Base-by-base conservation (phyloP, 2,797 vertebrate species). In the Xenops minutus region DNA sequence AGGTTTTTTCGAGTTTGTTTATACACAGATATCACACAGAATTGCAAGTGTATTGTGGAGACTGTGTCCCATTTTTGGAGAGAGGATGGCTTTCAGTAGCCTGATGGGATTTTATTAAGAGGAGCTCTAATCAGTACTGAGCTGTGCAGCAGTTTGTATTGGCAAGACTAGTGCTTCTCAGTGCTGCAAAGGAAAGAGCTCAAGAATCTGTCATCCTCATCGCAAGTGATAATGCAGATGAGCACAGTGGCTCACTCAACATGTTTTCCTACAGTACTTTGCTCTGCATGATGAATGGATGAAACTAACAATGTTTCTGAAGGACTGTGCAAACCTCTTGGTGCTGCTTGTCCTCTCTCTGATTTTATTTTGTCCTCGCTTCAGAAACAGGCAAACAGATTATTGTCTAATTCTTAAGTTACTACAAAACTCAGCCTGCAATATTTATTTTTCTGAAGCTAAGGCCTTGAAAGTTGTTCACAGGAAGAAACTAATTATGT, bases 151-250 rank as follows among this genome's bases (percentile, higher is more conserved):
- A 36, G 37, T 43, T 59, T 1, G 0, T 44, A 4, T 12, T 26
- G 44, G 55, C 79, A 77, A 29, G 24, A 39, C 18, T 27, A 49
- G 54, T 1, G 0, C 29, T 66, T 44, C 64, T 37, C 19, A 21
- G 39, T 23, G n/a, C 34, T 75, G 30, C 26, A 51, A 44, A 61
- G 55, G 32, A 43, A 48, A 12, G 58, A 68, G 34, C 61, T 89
- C 15, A 24, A 29, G 30, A 26, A 51, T 58, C n/a, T 48, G 48
- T 49, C n/a, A 2, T 58, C 39, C 12, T 66, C 15, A 3, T 10
- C 8, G 1, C 1, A 1, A 37, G 14, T 34, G 30, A 9, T 39
- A 52, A 43, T 24, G 39, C 0, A 0, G n/a, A 5, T 30, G 56
- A 88, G 61, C 62, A 62, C 29, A 19, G 46, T 10, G 34, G 24